Evolutionary conservation across 1,140 invertebrate species (phyloP).

Genomic region (Triops longicaudatus): DNA sequence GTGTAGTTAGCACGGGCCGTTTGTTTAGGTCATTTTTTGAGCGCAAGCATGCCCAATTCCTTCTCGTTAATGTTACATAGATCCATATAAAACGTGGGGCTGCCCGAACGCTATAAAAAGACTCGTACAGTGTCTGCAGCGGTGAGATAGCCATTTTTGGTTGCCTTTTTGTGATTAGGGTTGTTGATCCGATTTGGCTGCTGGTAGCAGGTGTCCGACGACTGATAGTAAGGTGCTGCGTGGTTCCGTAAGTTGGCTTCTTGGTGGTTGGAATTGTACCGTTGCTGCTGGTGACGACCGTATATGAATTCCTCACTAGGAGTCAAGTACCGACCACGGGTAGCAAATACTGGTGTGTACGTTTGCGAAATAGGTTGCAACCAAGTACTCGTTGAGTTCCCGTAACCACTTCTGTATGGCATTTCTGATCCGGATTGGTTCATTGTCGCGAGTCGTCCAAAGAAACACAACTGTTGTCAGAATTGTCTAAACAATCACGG

Average conservation of each 20-base stretch:
- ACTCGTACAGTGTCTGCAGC: not conserved
- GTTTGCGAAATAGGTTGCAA: not conserved
- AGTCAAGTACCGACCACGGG: not conserved
- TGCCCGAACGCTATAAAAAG: not conserved
- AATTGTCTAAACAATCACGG: too few species aligned
- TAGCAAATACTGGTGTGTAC: not conserved
- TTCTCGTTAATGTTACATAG: too few species aligned
- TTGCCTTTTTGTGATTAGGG: not conserved
- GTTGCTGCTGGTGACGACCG: not conserved
- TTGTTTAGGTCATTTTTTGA: too few species aligned
- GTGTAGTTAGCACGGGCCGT: too few species aligned
- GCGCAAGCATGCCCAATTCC: too few species aligned
- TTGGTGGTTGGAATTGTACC: not conserved
- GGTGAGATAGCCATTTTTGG: not conserved
- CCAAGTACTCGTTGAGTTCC: not conserved
- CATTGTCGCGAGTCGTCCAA: too few species aligned
- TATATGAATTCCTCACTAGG: not conserved
- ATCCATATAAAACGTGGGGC: too few species aligned
- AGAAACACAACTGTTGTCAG: too few species aligned
- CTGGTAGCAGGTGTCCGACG: not conserved
- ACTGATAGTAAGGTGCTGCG: not conserved
- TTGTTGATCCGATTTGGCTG: not conserved
- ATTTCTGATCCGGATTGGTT: too few species aligned
- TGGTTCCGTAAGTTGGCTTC: not conserved
- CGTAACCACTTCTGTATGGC: too few species aligned